A percentile compares a stretch with the other conserved stretches of the same genome.
phyloP scores from a whole-genome alignment of 1,140 invertebrate species.

The Drosophila arawakana region DNA sequence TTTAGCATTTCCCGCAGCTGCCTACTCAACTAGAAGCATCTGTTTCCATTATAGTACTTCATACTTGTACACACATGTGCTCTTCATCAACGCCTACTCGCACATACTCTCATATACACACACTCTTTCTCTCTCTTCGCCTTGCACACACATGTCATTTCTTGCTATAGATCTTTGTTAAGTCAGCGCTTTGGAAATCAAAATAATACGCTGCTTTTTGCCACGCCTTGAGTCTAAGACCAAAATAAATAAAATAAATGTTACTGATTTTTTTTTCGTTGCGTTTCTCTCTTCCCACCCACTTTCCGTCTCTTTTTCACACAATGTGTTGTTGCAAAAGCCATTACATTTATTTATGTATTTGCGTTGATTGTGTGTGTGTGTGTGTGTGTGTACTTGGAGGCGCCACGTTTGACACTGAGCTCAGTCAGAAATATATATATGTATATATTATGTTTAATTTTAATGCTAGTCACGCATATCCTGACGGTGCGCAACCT shows the following conservation, averaged over 20 bases:
- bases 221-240: constrained; percentile 48
- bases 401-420: constrained; percentile 62
- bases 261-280: constrained; percentile 38
- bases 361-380: constrained; percentile 38
- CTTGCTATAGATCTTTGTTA: constrained; percentile 68
- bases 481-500: constrained; percentile 55
- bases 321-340: constrained; percentile 54
- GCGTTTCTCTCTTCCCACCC: background rate
- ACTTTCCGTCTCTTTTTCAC: constrained; percentile 5
- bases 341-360: constrained; percentile 79
- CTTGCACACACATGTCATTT: constrained; percentile 4
- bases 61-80: constrained; percentile 35
- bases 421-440: constrained; percentile 50
- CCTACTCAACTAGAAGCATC: constrained; percentile 39
- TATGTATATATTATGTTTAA: constrained; percentile 58
- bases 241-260: constrained; percentile 68
- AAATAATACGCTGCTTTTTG: constrained; percentile 63
- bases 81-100: constrained; percentile 64
- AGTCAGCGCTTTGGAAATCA: constrained; percentile 75
- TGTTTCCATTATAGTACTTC: constrained; percentile 39
- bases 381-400: constrained; percentile 11
- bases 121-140: no score
- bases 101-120: constrained; percentile 5
- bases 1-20: constrained; percentile 36
- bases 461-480: constrained; percentile 79